These are phyloP conservation scores for Eunapius fragilis DNA, from an alignment of 37 sponge, comb jelly and placozoan genomes.

Conservation along the genomic window DNA sequence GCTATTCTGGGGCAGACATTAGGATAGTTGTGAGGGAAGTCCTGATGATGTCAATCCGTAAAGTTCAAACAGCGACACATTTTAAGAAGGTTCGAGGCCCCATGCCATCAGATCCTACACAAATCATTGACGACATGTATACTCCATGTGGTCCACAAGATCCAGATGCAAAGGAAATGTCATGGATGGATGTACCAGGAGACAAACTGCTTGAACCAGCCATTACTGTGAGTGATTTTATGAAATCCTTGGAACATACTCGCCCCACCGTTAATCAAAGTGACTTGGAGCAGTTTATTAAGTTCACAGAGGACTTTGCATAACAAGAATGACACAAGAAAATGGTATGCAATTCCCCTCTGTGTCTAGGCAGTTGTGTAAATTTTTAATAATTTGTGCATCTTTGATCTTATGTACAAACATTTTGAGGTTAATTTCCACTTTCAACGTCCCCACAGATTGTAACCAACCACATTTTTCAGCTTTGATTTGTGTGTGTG, in stretches of 20 bases:
- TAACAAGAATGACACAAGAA: slow-evolving; percentile 79
- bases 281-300: slow-evolving; percentile 80
- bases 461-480: neutral
- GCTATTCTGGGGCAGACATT: slow-evolving; percentile 97
- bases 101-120: slow-evolving; percentile 14
- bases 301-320: slow-evolving; percentile 92
- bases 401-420: too few species aligned
- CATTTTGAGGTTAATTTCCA: neutral
- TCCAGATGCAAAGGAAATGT: slow-evolving; percentile 82
- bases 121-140: slow-evolving; percentile 39
- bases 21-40: slow-evolving; percentile 93
- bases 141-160: slow-evolving; percentile 75
- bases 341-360: neutral
- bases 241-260: slow-evolving; percentile 72
- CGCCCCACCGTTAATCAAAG: slow-evolving; percentile 89
- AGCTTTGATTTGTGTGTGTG: neutral
- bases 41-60: slow-evolving; percentile 95
- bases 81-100: slow-evolving; percentile 74
- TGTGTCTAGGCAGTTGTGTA: neutral
- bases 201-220: slow-evolving; percentile 84
- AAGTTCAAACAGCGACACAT: slow-evolving; percentile 97
- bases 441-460: neutral
- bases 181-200: slow-evolving; percentile 89
- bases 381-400: neutral
- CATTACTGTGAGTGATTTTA: slow-evolving; percentile 81